These are phyloP conservation scores for Cherax destructor DNA, from an alignment of 1,140 invertebrate species.

Conservation along the genomic window DNA sequence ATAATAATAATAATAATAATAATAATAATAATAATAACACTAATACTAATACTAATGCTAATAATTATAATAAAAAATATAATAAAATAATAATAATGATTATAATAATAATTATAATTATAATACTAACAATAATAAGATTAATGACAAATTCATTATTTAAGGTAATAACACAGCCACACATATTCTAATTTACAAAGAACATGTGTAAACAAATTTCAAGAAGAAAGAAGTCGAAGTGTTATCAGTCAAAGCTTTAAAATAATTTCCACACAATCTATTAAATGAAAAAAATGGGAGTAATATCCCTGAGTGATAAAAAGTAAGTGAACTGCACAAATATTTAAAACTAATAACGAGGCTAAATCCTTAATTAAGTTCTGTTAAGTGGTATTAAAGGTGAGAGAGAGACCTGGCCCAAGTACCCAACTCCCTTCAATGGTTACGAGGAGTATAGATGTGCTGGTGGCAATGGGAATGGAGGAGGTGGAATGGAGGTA, in stretches of 20 bases:
- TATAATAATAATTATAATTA: neutral
- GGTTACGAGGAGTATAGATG: slow-evolving; percentile 54
- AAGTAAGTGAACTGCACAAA: slow-evolving; percentile 20
- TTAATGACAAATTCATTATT: neutral
- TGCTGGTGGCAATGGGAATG: neutral
- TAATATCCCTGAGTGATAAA: neutral
- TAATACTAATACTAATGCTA: neutral
- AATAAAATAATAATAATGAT: slow-evolving; percentile 5
- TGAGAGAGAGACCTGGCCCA: slow-evolving; percentile 7
- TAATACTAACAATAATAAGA: neutral
- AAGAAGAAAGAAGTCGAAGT: neutral
- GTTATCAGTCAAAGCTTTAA: neutral
- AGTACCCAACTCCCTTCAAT: slow-evolving; percentile 13
- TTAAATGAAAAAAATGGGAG: neutral
- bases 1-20: neutral
- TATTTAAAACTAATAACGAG: slow-evolving; percentile 43
- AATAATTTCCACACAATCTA: neutral
- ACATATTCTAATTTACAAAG: neutral
- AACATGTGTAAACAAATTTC: neutral
- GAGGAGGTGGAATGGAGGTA: neutral
- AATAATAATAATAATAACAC: neutral
- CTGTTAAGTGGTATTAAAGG: slow-evolving; percentile 51
- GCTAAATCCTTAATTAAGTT: slow-evolving; percentile 52
- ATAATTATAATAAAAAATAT: slow-evolving; percentile 2
- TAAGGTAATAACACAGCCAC: neutral